phyloP scores from a whole-genome alignment of 2,797 vertebrate species.

The Apogon talboti region DNA sequence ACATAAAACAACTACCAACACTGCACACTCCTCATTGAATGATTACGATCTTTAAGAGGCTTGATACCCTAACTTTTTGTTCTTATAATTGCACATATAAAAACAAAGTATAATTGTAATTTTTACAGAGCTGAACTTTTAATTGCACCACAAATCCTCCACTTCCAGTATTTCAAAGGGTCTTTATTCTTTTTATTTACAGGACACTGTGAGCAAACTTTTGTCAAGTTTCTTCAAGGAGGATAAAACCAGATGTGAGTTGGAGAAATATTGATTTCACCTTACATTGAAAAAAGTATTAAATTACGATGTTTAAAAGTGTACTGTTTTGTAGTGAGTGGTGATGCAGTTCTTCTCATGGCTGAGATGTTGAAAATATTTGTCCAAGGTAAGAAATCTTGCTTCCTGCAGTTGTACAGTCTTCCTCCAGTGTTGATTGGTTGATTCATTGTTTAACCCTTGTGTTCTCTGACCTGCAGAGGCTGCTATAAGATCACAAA shows the following conservation, averaged over 20 bases:
- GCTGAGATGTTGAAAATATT: slow-evolving; percentile 83
- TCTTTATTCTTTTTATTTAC: slow-evolving; percentile 16
- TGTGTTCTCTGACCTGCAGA: slow-evolving; percentile 63
- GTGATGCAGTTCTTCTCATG: slow-evolving; percentile 78
- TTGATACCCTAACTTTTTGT: too few species aligned
- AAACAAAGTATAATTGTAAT: too few species aligned
- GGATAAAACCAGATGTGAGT: slow-evolving; percentile 83
- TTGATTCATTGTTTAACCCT: neutral
- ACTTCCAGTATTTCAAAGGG: too few species aligned
- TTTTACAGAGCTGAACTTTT: too few species aligned
- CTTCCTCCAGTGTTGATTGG: neutral
- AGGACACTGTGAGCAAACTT: slow-evolving; percentile 82
- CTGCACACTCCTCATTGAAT: too few species aligned
- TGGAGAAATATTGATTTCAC: neutral
- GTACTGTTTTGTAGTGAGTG: slow-evolving; percentile 66
- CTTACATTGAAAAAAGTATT: neutral
- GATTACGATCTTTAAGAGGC: too few species aligned
- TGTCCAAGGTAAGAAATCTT: slow-evolving; percentile 76
- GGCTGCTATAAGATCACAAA: slow-evolving; percentile 79
- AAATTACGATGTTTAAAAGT: neutral
- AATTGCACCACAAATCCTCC: too few species aligned
- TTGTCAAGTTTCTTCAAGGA: slow-evolving; percentile 80
- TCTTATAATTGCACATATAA: too few species aligned
- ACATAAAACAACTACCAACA: too few species aligned
- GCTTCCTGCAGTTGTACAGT: neutral